Base-by-base conservation (phyloP, 1,140 invertebrate genomes). In the Campoletis sonorensis region DNA sequence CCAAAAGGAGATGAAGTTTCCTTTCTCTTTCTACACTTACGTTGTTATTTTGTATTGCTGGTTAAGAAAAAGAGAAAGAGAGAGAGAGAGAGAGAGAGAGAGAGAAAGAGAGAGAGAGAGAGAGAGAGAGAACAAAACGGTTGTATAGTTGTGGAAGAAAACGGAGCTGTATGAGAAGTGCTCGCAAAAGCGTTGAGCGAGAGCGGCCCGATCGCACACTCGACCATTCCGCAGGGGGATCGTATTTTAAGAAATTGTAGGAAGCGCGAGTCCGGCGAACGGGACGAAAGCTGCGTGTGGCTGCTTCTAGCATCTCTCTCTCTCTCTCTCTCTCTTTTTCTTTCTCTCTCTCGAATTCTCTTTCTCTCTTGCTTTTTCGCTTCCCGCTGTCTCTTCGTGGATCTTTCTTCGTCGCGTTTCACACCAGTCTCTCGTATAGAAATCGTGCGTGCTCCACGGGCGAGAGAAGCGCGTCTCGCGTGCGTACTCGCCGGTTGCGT, bases 171-270 rank as follows among this genome's bases (percentile, higher is more conserved):
- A 88, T 84, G 85, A 85, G 86, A 83, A 84, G 85, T 85, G 85
- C 58, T 84, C 82, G 82, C 81, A 80, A 81, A 79, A 81, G 73
- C 72, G 67, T 85, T 76, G 51, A 54, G 79, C 70, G 85, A n/a
- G 73, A 33, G 71, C 71, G 37, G 13, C 15, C 30, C 51, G 37
- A 70, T 70, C 54, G 54, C 73, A 76, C 72, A 76, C 72, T 76
- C 72, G 83, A 85, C 85, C 84, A 86, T 86, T 85, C 86, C 79
- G 84, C 86, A 85, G 86, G 83, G 86, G 85, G 84, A 85, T 87
- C 77, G 84, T 87, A 88, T 89, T 88, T 88, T 89, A 88, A 87
- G 84, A 88, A 86, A 82, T 86, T 88, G 84, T 85, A 87, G 86
- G 85, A 87, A 87, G 87, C 86, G 81, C 81, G 84, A 85, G 82